Conservation (phyloP, 2,113 vertebrate genomes). For the Pseudolaguvia tuberculata region DNA sequence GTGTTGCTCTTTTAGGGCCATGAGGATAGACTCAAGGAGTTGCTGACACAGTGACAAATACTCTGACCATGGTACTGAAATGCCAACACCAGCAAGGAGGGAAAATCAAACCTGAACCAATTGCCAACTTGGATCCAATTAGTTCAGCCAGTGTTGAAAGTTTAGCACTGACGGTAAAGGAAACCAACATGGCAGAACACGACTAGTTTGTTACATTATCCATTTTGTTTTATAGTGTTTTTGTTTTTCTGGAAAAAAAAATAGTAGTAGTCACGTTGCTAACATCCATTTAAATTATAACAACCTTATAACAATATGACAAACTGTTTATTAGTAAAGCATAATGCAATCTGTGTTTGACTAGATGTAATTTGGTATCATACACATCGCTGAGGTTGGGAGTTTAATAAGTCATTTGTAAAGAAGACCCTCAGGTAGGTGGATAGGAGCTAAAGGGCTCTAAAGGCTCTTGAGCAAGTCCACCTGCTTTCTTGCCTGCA, state of each 20-base stretch:
- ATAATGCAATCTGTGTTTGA: background rate
- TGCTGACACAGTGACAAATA: constrained; percentile 77
- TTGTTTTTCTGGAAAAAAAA: background rate
- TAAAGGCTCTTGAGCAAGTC: background rate
- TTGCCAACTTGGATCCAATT: constrained; percentile 52
- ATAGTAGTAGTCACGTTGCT: background rate
- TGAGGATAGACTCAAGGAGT: constrained; percentile 58
- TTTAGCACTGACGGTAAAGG: constrained; percentile 43
- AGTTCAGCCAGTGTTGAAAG: constrained; percentile 57
- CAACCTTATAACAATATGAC: too few species aligned
- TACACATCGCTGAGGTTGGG: constrained; percentile 30
- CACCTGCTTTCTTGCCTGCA: constrained; percentile 22
- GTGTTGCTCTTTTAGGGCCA: constrained; percentile 58
- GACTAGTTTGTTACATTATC: background rate
- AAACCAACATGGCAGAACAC: background rate
- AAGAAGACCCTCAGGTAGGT: background rate
- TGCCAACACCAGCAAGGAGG: constrained; percentile 55
- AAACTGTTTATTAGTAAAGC: background rate
- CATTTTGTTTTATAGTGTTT: background rate
- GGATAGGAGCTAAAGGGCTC: constrained; percentile 8
- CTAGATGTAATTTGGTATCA: constrained; percentile 21
- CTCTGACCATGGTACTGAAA: constrained; percentile 65
- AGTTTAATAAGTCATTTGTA: constrained; percentile 28
- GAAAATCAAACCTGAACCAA: constrained; percentile 8
- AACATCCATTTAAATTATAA: background rate